Conservation (phyloP, 2,797 vertebrate genomes). For the Limnodromus scolopaceus region DNA sequence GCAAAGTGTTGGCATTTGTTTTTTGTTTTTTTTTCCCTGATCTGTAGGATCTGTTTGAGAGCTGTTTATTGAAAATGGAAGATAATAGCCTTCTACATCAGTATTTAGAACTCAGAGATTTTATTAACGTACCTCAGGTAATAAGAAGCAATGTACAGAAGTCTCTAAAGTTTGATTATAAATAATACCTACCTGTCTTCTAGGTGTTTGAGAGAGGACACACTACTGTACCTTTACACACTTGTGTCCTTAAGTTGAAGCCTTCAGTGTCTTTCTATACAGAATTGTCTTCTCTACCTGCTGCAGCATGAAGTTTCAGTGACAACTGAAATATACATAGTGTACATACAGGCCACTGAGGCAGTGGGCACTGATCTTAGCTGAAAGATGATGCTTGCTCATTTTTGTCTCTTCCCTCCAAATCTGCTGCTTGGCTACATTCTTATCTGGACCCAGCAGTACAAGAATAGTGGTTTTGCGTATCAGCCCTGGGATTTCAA, state of each 20-base stretch:
- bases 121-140: slow-evolving; percentile 87
- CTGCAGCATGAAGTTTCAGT: neutral
- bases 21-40: neutral
- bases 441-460: neutral
- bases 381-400: neutral
- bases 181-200: neutral
- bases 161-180: neutral
- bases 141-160: neutral
- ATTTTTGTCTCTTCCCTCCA: neutral
- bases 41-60: slow-evolving; percentile 85
- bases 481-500: neutral
- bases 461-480: neutral
- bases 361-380: neutral
- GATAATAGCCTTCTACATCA: slow-evolving; percentile 84
- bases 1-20: neutral
- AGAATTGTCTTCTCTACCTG: neutral
- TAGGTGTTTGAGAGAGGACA: neutral
- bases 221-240: neutral
- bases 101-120: slow-evolving; percentile 85
- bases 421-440: neutral
- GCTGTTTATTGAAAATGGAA: slow-evolving; percentile 84
- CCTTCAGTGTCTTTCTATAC: neutral
- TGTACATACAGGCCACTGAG: neutral
- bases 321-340: neutral
- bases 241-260: neutral